Base-by-base conservation (phyloP, 1,140 invertebrate genomes). In the Popillia japonica region DNA sequence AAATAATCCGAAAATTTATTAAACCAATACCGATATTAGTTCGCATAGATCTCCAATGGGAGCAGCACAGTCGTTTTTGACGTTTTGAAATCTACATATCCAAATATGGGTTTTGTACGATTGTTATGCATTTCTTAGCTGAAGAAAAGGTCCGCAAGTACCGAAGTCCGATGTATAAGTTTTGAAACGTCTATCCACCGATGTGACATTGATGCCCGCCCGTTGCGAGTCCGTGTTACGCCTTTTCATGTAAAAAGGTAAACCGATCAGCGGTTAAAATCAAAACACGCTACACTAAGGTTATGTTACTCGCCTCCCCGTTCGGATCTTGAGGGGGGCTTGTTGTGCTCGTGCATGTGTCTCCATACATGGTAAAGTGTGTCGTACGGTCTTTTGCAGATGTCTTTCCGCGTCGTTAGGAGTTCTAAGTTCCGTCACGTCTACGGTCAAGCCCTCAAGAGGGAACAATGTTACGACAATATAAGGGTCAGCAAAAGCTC, bases 391-490 rank as follows among this genome's bases (percentile, higher is more conserved):
- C 27, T 82, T 78, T 85, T 85, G 76, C 78, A 88, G 90, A 97
- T 98, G 96, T 97, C 96, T 89, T 97, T 97, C 91, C 95, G 96
- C 86, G 96, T 97, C 84, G 97, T 98, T 79, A 93, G 97, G 88
- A 95, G 93, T 89, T 97, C 95, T 87, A 99, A 99, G 89, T 99
- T 99, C 90, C 95, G 98, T 86, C 98, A 99, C 90, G 97, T 99
- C 83, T 99, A 98, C 89, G 99, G 98, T 82, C 96, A 98, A 85
- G 92, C 96, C 75, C 88, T 98, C 79, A 99, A 99, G 89, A 92
- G 96, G 86, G 98, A 99, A 87, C 95, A 99, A 89, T 99, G 98
- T 89, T 99, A 99, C 89, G 98, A 99, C 89, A 98, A 99, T 88
- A 97, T 99, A 86, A 91, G 98, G 85, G 97, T 99, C 64, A 99